A percentile compares a stretch with the other conserved stretches of the same genome.
phyloP scores from a whole-genome alignment of 2,797 vertebrate genomes.

The Xenentodon cancila region DNA sequence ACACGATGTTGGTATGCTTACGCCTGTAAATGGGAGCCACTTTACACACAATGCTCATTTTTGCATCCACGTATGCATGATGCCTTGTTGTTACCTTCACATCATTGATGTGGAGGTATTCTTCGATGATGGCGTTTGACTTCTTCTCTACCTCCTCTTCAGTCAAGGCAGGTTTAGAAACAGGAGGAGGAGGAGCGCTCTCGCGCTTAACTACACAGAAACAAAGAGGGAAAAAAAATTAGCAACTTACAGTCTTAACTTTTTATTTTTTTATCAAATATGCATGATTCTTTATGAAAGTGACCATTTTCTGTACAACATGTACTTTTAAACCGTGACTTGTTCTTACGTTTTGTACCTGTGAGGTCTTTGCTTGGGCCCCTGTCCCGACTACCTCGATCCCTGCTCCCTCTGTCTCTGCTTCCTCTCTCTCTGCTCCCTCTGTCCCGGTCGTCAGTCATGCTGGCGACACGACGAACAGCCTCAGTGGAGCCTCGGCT shows the following conservation, averaged over 20 bases:
- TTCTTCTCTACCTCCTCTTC: slow-evolving; percentile 96
- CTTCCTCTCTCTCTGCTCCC: slow-evolving; percentile 76
- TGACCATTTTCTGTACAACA: not conserved
- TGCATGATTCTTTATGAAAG: not conserved
- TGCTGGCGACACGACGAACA: slow-evolving; percentile 93
- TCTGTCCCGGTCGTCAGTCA: slow-evolving; percentile 87
- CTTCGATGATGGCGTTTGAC: slow-evolving; percentile 92
- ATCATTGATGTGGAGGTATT: slow-evolving; percentile 97
- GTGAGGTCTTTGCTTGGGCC: slow-evolving; percentile 70
- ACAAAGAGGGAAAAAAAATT: not conserved
- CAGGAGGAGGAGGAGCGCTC: slow-evolving; percentile 69
- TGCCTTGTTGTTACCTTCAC: slow-evolving; percentile 86
- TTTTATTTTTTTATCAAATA: not conserved
- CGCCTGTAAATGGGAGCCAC: fast-evolving
- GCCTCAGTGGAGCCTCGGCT: slow-evolving; percentile 82
- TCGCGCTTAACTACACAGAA: slow-evolving; percentile 86
- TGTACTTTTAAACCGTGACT: not conserved
- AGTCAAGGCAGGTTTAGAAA: slow-evolving; percentile 81
- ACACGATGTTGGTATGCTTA: not conserved
- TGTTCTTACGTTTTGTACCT: slow-evolving; percentile 42
- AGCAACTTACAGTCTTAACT: too few species aligned
- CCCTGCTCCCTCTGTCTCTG: slow-evolving; percentile 49
- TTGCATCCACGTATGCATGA: not conserved
- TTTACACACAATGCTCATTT: not conserved
- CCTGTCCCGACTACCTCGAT: slow-evolving; percentile 67